Base-by-base conservation (phyloP, 1,140 invertebrate species). In the Drosophila yakuba region DNA sequence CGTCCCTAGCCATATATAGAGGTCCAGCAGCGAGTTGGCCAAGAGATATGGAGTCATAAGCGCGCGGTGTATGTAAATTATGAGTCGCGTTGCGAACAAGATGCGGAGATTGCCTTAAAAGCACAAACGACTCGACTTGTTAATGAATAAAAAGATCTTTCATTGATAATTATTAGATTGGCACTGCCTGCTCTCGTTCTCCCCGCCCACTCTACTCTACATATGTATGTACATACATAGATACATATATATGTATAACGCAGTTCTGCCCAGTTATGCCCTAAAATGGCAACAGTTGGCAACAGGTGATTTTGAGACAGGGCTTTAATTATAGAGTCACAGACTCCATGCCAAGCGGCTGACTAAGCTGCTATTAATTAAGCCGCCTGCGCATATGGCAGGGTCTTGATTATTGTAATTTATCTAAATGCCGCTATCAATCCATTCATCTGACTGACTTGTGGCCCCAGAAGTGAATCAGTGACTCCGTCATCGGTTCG, bases 81-180 rank as follows among this genome's bases (percentile, higher is more conserved):
- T 88, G 80, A 84, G 63, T 80, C 57, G 61, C 66, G 69, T 44
- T 44, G 68, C 75, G 75, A 63, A 45, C 78, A 67, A 54, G 63
- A 60, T 54, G 20, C 36, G 36, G 45, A 52, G 66, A 59, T 41
- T 86, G 76, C 83, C 83, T 66, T 86, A 88, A 76, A 86, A 84
- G 82, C 59, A 69, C 67, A 74, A 64, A 56, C 59, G 55, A 55
- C 43, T 69, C 54, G 58, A 88, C 76, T 74, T 89, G 84, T 88
- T 88, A 88, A 89, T 88, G 84, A 88, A 88, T 83, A 78, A 78
- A 72, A 77, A 77, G 80, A 89, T 89, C 80, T 61, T 89, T 84
- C 84, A 88, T 88, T 88, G 84, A 88, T 86, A 89, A 86, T 86
- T 79, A 88, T 80, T 79, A 80, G 82, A 86, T 86, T 81, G 78